These are phyloP conservation scores for Cyrtorhinus lividipennis DNA, from an alignment of 1,140 invertebrate genomes.

Conservation along the genomic window DNA sequence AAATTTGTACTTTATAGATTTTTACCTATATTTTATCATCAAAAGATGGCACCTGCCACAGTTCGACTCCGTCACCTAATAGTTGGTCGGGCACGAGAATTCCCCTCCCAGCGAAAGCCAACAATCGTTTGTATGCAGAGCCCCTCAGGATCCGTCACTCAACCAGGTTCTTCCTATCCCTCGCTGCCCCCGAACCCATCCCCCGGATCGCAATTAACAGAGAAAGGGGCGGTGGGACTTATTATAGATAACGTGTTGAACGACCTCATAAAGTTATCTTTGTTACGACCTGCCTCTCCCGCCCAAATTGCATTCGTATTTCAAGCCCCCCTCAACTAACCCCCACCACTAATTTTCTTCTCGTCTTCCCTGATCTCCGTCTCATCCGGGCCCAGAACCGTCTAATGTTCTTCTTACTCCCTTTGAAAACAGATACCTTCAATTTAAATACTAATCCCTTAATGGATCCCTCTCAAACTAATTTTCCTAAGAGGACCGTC, in stretches of 20 bases:
- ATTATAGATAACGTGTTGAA: conserved; percentile 16
- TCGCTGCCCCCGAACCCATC: neutral
- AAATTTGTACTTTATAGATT: no score
- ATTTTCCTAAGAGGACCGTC: neutral
- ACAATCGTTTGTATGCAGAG: conserved; percentile 7
- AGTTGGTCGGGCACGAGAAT: neutral
- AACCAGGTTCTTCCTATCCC: neutral
- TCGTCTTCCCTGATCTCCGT: neutral
- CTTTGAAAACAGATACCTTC: conserved; percentile 2
- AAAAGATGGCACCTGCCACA: no score
- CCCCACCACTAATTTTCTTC: no score
- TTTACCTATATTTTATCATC: no score
- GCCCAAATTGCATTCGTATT: conserved; percentile 11
- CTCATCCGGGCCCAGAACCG: neutral
- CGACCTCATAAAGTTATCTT: conserved; percentile 14
- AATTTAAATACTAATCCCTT: conserved; percentile 17
- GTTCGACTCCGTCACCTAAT: no score
- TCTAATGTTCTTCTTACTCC: neutral
- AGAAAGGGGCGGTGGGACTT: neutral
- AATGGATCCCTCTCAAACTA: conserved; percentile 5
- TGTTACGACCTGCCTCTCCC: conserved; percentile 1
- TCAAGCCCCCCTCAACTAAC: neutral
- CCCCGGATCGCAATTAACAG: conserved; percentile 9
- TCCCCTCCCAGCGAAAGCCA: neutral
- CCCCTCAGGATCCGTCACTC: conserved; percentile 11